Evolutionary conservation across 2,888 invertebrate genomes (phyloP).

Genomic region (Tetragonula carbonaria): DNA sequence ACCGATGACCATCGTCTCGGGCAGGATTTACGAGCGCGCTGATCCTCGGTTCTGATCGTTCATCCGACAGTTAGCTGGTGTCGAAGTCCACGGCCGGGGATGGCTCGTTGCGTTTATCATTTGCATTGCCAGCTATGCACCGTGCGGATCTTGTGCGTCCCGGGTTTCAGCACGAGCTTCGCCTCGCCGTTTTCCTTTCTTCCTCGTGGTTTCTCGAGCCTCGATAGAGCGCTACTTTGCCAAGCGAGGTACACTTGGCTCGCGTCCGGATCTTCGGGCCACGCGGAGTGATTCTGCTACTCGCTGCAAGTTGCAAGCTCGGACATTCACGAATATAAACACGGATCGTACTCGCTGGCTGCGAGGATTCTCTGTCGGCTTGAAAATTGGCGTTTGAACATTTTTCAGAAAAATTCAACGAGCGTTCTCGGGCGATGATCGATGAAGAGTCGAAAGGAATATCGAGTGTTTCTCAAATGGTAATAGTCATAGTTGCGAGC

Average conservation of each 20-base stretch:
- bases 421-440: neutral
- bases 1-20: conserved; percentile 63
- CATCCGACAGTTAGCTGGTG: conserved; percentile 63
- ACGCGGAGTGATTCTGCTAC: neutral
- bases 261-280: neutral
- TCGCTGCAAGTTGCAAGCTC: neutral
- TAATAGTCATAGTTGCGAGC: no score
- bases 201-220: conserved; percentile 5
- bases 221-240: neutral
- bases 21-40: conserved; percentile 64
- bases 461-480: neutral
- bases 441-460: neutral
- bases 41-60: conserved; percentile 62
- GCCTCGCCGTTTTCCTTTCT: neutral
- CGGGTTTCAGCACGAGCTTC: neutral
- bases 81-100: conserved; percentile 50
- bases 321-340: neutral
- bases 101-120: conserved; percentile 62
- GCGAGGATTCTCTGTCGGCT: neutral
- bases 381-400: no score
- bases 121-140: conserved; percentile 50
- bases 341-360: neutral
- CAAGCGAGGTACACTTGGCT: conserved; percentile 11
- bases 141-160: conserved; percentile 18
- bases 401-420: neutral